These are phyloP conservation scores for Ploceus nigricollis DNA, from an alignment of 2,113 vertebrate genomes.

Conservation along the genomic window DNA sequence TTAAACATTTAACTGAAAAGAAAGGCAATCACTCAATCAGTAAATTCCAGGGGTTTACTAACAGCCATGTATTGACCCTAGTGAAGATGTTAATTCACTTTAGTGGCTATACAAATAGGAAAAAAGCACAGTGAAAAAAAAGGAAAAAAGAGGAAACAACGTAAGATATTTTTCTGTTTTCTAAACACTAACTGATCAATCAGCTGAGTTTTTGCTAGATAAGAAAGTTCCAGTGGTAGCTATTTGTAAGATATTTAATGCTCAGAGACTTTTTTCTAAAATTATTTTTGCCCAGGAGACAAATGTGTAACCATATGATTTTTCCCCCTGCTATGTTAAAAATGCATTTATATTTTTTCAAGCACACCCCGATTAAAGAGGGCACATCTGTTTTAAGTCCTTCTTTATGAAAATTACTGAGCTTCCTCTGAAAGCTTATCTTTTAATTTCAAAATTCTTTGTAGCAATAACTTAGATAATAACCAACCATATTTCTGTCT, in stretches of 20 bases:
- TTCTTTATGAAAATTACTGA: conserved; percentile 75
- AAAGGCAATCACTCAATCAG: background rate
- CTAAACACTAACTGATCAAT: background rate
- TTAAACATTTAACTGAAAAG: background rate
- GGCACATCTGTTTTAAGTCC: conserved; percentile 78
- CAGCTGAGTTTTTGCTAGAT: background rate
- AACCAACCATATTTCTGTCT: conserved; percentile 73
- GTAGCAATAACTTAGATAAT: conserved; percentile 78
- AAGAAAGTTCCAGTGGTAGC: conserved; percentile 22
- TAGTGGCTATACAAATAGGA: background rate
- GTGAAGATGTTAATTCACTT: background rate
- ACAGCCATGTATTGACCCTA: background rate
- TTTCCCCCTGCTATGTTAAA: conserved; percentile 69
- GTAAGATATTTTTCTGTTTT: background rate
- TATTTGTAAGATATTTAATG: background rate
- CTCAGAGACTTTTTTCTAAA: background rate
- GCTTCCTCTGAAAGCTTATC: conserved; percentile 71
- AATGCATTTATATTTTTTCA: conserved; percentile 66
- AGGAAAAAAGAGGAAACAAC: background rate
- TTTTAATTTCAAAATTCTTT: conserved; percentile 80
- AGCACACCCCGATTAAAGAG: conserved; percentile 70
- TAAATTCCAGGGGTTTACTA: background rate
- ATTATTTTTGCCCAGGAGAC: conserved; percentile 58
- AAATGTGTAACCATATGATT: conserved; percentile 19
- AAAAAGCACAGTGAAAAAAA: background rate